Base-by-base conservation (phyloP, 2,888 invertebrate genomes). In the Melikaiella ostensackeni region DNA sequence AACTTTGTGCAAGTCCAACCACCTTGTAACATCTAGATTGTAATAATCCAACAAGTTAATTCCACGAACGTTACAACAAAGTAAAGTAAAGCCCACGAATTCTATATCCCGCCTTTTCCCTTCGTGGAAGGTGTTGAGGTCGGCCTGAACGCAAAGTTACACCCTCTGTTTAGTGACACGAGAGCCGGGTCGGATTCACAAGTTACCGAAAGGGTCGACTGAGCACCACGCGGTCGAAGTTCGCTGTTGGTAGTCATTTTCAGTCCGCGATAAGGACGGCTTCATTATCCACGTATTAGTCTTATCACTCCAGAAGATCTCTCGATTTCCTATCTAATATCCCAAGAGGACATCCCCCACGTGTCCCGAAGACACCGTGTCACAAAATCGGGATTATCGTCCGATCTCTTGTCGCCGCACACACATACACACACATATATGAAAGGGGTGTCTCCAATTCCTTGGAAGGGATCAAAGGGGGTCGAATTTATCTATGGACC, bases 261-360 rank as follows among this genome's bases (percentile, higher is more conserved):
- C 74, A 70, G 76, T 66, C 70, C 62, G 78, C 76, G 82, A 79
- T 77, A 79, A 82, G 80, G 74, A 55, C 81, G 74, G 74, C 83
- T 85, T 85, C 82, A 85, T 85, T 85, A 85, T 83, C 81, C 76
- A 74, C 77, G 81, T 79, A 84, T 85, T 85, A 85, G 80, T 81
- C 76, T 81, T 83, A 84, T 83, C 81, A 77, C 30, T 59, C 57
- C 16, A 61, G 63, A 76, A 78, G 75, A 81, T 81, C 77, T 78
- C 77, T 77, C 76, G 79, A 70, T 77, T 61, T 46, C 55, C 35
- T 63, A 75, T 80, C 79, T 78, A 77, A 80, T 78, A 77, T 73
- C 30, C 50, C 21, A 24, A 61, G 19, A 38, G 13, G 27, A 19
- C 19, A 63, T 74, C 75, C 33, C 42, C 59, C 38, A 61, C 42